phyloP scores from a whole-genome alignment of 2,113 vertebrate species.

The Anguilla rostrata region DNA sequence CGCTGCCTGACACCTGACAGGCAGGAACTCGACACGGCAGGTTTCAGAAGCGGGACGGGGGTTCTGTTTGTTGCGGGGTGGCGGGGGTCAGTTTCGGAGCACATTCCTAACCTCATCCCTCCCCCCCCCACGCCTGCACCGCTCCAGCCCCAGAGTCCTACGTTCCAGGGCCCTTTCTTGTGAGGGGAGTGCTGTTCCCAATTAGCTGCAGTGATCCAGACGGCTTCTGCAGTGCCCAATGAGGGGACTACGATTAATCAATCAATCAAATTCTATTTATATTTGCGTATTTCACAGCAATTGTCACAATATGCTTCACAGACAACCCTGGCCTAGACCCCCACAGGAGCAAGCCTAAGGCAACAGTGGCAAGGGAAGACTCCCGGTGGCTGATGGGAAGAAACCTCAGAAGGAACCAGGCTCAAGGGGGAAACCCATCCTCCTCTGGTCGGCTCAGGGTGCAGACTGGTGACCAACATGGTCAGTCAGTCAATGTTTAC shows the following conservation, averaged over 20 bases:
- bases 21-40: constrained; percentile 70
- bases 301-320: too few relatives aligned
- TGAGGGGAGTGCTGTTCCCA: constrained; percentile 32
- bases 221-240: not conserved
- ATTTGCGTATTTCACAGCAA: too few relatives aligned
- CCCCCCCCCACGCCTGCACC: not conserved
- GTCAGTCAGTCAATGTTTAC: too few relatives aligned
- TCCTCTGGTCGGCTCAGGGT: too few relatives aligned
- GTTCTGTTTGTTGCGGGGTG: constrained; percentile 63
- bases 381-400: too few relatives aligned
- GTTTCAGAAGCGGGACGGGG: constrained; percentile 57
- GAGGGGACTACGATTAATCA: not conserved
- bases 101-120: constrained; percentile 58
- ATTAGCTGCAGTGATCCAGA: constrained; percentile 56
- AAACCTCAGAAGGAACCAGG: too few relatives aligned
- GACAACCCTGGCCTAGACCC: too few relatives aligned
- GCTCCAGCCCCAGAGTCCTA: constrained; percentile 14
- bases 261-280: too few relatives aligned
- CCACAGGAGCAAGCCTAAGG: too few relatives aligned
- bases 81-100: constrained; percentile 63
- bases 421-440: too few relatives aligned
- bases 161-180: constrained; percentile 38
- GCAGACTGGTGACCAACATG: too few relatives aligned
- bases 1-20: constrained; percentile 71
- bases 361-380: too few relatives aligned